Base-by-base conservation (phyloP, 2,888 invertebrate species). In the Drosophila mimica region DNA sequence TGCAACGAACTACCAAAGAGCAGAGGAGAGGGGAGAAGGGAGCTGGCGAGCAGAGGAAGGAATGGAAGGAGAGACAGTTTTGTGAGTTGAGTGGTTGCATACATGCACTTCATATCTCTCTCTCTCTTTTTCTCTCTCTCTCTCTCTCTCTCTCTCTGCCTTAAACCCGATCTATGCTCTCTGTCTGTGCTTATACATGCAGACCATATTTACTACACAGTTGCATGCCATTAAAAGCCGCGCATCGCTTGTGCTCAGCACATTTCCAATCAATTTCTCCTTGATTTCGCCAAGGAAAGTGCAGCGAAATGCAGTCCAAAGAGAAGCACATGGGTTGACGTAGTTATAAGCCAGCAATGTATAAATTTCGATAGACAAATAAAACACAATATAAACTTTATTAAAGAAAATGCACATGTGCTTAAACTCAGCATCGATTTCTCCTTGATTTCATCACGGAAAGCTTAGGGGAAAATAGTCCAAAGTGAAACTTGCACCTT, bases 221-320 rank as follows among this genome's bases (percentile, higher is more conserved):
- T 75, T 79, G 71, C 76, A 72, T 77, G 70, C 72, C 79, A 83
- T 81, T 81, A 77, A 79, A 65, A 59, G 57, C 69, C 52, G 49
- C 63, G 64, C 46, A 20, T 60, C 60, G 66, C 38, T 17, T 49
- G 54, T 17, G 31, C 17, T 25, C 20, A 33, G 54, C 43, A 20
- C 33, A 31, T 33, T 34, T 4, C 15, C 30, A 54, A 48, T 8
- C 64, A 13, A 53, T 53, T 64, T 77, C 77, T 15, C 33, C 15
- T 5, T 0, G 15, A 49, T 71, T 71, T 76, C 77, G 61, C 57
- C 49, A 62, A 56, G 8, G 5, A 20, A 30, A 5, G n/a, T 5
- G 0, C 0, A 6, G 25, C 8, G 8, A 9, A 11, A 11, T 43
- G 43, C 43, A 36, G 4, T 43, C 4, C 28, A 46, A 4, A 20